Conservation (phyloP, 2,797 vertebrate species). For the Trachops cirrhosus region DNA sequence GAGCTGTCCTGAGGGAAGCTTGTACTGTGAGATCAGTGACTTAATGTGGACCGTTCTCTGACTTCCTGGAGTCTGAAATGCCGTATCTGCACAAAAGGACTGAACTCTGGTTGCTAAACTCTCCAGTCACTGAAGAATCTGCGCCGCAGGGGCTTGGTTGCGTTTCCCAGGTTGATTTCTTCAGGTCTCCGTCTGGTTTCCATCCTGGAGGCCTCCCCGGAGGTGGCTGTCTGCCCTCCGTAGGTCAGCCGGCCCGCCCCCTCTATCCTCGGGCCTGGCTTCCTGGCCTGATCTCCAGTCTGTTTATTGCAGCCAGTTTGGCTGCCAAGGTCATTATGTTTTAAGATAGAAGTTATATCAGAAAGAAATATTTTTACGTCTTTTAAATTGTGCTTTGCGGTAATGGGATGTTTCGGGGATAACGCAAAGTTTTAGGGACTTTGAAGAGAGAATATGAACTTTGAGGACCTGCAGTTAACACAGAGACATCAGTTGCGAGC, state of each 20-base stretch:
- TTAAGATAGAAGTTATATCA: background rate
- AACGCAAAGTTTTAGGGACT: background rate
- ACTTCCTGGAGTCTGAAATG: background rate
- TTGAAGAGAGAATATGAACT: background rate
- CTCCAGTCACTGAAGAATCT: background rate
- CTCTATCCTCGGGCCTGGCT: background rate
- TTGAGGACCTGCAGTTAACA: background rate
- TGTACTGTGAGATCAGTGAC: background rate
- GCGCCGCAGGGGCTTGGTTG: background rate
- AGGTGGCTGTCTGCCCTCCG: background rate
- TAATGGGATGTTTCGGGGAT: background rate
- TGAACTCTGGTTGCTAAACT: too few relatives aligned
- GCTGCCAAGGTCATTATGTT: background rate
- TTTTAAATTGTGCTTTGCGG: background rate
- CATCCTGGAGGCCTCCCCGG: background rate
- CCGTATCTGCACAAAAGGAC: background rate
- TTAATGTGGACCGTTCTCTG: background rate
- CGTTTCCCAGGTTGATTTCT: background rate
- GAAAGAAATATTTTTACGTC: background rate
- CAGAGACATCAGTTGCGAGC: background rate
- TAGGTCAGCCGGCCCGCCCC: too few relatives aligned
- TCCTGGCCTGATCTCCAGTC: background rate
- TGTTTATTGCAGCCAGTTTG: background rate
- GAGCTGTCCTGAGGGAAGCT: background rate
- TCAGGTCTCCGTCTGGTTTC: fast-evolving